A percentile compares a stretch with the other conserved stretches of the same genome.
phyloP scores from a whole-genome alignment of 2,113 vertebrate species.

The Ictidomys tridecemlineatus region DNA sequence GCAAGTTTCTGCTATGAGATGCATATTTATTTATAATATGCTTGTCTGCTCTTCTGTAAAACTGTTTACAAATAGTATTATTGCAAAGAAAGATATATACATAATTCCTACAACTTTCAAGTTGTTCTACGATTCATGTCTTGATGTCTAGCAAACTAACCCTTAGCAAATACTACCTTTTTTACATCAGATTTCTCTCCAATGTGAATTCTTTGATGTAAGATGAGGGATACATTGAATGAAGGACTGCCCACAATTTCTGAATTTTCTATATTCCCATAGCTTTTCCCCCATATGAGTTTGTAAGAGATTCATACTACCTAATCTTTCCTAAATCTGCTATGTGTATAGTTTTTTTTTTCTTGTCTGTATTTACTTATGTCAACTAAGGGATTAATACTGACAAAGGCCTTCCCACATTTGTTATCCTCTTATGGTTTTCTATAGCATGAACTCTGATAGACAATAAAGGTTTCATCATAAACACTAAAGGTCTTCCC shows the following conservation, averaged over 20 bases:
- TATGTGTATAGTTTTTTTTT: background rate
- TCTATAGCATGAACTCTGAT: background rate
- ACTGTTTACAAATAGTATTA: conserved; percentile 45
- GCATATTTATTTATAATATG: conserved; percentile 9
- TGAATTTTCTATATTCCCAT: conserved; percentile 85
- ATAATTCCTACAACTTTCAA: conserved; percentile 15
- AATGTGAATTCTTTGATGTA: conserved; percentile 85
- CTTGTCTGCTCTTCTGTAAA: background rate
- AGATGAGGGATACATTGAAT: conserved; percentile 75
- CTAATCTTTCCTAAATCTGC: background rate
- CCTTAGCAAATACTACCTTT: conserved; percentile 51
- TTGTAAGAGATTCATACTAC: background rate
- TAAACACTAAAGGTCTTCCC: conserved; percentile 9
- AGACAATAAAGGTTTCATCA: background rate
- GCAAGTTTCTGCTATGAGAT: conserved; percentile 4
- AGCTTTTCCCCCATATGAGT: conserved; percentile 55
- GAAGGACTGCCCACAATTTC: conserved; percentile 83
- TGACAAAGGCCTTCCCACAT: background rate
- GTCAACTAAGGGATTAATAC: conserved; percentile 39
- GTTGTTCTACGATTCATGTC: conserved; percentile 43
- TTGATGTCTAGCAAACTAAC: conserved; percentile 16
- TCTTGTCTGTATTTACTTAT: conserved; percentile 5
- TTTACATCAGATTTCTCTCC: conserved; percentile 71
- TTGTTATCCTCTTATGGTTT: background rate
- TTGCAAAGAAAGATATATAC: conserved; percentile 41